Conservation (phyloP, 2,113 vertebrate genomes). For the Acanthisitta chloris region DNA sequence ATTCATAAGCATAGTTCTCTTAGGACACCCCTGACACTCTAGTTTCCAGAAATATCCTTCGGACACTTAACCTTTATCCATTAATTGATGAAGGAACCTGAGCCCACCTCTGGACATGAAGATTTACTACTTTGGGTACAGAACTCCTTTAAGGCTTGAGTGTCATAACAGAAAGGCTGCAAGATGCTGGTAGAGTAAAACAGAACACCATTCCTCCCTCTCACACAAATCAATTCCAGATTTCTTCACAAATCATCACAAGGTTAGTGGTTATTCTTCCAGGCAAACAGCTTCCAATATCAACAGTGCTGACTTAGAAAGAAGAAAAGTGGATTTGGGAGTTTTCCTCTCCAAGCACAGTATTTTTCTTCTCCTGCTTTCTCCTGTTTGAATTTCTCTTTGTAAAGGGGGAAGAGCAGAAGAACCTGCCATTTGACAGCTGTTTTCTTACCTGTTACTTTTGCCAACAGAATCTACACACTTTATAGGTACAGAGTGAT, state of each 20-base stretch:
- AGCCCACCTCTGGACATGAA: neutral
- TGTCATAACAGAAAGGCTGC: neutral
- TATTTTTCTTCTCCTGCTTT: neutral
- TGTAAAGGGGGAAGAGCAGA: neutral
- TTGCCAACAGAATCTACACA: neutral
- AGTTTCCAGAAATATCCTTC: neutral
- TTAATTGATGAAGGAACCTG: neutral
- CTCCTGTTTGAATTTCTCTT: neutral
- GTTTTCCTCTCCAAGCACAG: neutral
- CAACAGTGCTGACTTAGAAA: neutral
- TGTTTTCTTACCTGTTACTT: neutral
- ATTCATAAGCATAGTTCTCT: neutral
- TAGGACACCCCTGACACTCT: neutral
- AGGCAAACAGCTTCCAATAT: neutral
- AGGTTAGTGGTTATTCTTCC: neutral
- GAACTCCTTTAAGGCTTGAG: neutral
- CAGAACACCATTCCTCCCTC: neutral
- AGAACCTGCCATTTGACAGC: neutral
- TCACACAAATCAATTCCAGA: neutral
- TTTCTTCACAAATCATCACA: neutral
- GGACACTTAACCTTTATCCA: neutral
- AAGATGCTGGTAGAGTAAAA: neutral
- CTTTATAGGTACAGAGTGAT: neutral
- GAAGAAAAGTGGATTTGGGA: neutral
- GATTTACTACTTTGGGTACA: neutral